These are phyloP conservation scores for Formica selysi DNA, from an alignment of 1,140 invertebrate genomes.

Conservation along the genomic window DNA sequence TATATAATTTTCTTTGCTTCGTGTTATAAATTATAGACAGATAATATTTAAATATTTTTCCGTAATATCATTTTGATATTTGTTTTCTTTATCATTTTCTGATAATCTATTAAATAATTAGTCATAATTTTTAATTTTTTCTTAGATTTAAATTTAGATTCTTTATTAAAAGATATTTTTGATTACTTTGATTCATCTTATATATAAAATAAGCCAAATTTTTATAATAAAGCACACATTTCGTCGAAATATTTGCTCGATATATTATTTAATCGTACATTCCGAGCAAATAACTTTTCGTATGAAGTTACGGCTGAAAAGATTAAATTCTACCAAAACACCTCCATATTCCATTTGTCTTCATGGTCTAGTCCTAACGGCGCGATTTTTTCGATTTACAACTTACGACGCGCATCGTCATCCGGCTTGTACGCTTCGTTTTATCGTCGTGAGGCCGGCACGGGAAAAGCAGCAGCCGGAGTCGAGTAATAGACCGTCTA, in stretches of 20 bases:
- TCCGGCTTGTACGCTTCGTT: constrained; percentile 21
- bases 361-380: background rate
- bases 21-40: background rate
- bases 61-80: too few relatives aligned
- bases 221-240: background rate
- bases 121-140: too few relatives aligned
- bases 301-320: background rate
- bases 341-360: background rate
- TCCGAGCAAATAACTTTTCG: background rate
- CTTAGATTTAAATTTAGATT: background rate
- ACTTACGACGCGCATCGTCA: background rate
- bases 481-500: constrained; percentile 74
- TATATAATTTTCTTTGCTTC: background rate
- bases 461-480: constrained; percentile 67
- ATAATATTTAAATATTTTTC: too few relatives aligned
- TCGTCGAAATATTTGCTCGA: too few relatives aligned
- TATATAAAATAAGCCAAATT: too few relatives aligned
- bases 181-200: background rate
- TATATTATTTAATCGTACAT: background rate
- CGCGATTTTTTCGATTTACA: constrained; percentile 26
- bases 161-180: background rate
- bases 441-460: constrained; percentile 21
- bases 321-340: constrained; percentile 4
- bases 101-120: too few relatives aligned
- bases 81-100: too few relatives aligned